A percentile compares a stretch with the other conserved stretches of the same genome.
phyloP scores from a whole-genome alignment of 1,140 invertebrate genomes.

The Calliphora vicina region DNA sequence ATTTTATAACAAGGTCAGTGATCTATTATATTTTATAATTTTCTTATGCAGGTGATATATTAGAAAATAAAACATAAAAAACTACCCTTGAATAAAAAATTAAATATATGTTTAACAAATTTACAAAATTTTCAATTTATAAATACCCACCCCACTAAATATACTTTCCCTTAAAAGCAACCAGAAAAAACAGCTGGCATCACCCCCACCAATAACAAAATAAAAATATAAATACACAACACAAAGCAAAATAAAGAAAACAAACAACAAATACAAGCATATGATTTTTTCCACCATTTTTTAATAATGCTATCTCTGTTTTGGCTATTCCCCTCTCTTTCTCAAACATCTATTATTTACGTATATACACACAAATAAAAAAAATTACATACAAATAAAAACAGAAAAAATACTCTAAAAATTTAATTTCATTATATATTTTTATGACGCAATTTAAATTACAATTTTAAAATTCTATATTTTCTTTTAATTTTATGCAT shows the following conservation, averaged over 20 bases:
- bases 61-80: neutral
- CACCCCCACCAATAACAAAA: neutral
- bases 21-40: no score
- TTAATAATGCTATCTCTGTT: neutral
- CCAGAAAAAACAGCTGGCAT: neutral
- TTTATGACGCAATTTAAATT: conserved; percentile 39
- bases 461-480: neutral
- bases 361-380: neutral
- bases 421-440: conserved; percentile 36
- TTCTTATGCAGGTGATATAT: no score
- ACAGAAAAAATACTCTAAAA: neutral
- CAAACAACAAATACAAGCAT: conserved; percentile 7
- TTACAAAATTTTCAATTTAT: neutral
- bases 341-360: neutral
- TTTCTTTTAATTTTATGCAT: no score
- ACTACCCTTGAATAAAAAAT: neutral
- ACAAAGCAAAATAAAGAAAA: conserved; percentile 14
- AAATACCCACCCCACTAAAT: neutral
- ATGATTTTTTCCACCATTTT: neutral
- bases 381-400: conserved; percentile 8
- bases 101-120: neutral
- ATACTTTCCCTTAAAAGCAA: neutral
- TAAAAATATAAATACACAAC: neutral
- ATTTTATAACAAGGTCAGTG: no score
- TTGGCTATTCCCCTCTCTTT: neutral